A percentile compares a stretch with the other conserved stretches of the same genome.
These are phyloP conservation scores for Nebria salina DNA, from an alignment of 2,888 invertebrate genomes.

Conservation along the genomic window DNA sequence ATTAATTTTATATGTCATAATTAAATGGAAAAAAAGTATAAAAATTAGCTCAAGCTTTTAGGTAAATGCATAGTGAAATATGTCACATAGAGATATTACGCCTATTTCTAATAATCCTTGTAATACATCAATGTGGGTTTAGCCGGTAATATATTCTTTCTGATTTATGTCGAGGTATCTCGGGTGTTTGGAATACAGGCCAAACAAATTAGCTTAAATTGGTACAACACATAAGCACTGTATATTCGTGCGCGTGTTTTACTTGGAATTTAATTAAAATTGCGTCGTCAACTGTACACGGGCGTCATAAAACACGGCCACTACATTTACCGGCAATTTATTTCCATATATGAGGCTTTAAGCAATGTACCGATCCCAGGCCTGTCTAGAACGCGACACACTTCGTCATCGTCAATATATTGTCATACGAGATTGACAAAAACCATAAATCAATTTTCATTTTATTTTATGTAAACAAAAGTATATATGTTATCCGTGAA, in stretches of 20 bases:
- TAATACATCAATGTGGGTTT: neutral
- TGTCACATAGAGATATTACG: neutral
- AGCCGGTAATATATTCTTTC: neutral
- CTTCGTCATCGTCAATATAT: neutral
- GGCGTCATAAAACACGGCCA: conserved; percentile 25
- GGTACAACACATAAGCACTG: neutral
- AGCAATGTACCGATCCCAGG: neutral
- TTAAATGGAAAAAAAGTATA: too few species aligned
- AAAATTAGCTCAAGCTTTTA: too few species aligned
- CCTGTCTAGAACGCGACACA: neutral
- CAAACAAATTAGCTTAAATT: neutral
- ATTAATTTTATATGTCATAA: too few species aligned
- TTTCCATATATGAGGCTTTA: neutral
- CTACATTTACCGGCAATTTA: conserved; percentile 6
- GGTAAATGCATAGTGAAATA: neutral
- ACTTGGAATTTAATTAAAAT: conserved; percentile 34
- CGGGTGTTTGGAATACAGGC: neutral
- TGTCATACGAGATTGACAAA: neutral
- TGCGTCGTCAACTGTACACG: conserved; percentile 26
- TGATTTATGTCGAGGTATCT: neutral
- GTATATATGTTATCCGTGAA: too few species aligned
- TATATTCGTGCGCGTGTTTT: neutral
- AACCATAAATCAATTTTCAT: neutral
- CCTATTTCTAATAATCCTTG: neutral
- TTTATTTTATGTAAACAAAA: neutral